Base-by-base conservation (phyloP, 1,140 invertebrate genomes). In the Drosophila ironensis region DNA sequence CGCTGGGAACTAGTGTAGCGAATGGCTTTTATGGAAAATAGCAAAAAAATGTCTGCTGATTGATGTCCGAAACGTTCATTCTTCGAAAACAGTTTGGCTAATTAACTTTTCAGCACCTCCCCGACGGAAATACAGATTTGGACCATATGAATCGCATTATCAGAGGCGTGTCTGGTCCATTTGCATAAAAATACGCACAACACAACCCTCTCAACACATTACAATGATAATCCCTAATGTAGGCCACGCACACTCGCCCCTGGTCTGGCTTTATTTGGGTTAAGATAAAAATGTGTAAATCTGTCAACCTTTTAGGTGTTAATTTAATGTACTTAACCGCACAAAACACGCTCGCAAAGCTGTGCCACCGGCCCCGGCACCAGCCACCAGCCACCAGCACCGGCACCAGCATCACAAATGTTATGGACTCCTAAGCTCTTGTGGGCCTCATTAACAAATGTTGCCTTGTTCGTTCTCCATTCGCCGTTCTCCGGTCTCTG, bases 221-320 rank as follows among this genome's bases (percentile, higher is more conserved):
- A 70, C 52, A 70, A 50, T 50, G 52, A 42, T 70, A 70, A 70
- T 70, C 64, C 66, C 42, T 27, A 63, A 63, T 64, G 52, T 42
- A 22, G 53, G 44, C 30, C 45, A 22, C 59, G 41, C 33, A 33
- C 19, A 33, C 44, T 28, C 9, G n/a, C n/a, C n/a, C n/a, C n/a
- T n/a, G n/a, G n/a, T n/a, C n/a, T n/a, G 50, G 50, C 33, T 46
- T 69, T 52, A 52, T 61, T 66, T 35, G 61, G 46, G 61, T 44
- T 59, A 47, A 69, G 66, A 69, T 69, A 50, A 70, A 70, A 70
- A 64, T 64, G 66, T 70, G 66, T 70, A 60, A 70, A 70, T 70
- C 64, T 70, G 66, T 70, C 66, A 70, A 70, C 66, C 66, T 71
- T 71, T 71, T 71, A 71, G 67, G 67, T 71, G 69, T 71, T 71